Evolutionary conservation across 64 coral and sea anemone species (phyloP).

Genomic region (Porites australiensis): DNA sequence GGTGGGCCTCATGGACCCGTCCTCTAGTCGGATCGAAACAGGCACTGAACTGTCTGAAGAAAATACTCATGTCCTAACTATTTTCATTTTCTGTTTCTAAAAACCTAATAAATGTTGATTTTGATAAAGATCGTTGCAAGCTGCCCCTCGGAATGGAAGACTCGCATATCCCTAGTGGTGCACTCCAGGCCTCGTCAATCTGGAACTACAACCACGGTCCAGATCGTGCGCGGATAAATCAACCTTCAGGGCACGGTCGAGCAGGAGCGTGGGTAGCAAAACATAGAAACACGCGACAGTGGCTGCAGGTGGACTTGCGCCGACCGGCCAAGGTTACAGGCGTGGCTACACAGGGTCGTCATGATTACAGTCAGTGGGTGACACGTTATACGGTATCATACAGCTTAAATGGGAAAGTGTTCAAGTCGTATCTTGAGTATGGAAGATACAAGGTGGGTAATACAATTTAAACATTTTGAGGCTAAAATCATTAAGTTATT

Average conservation of each 20-base stretch:
- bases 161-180: conserved; percentile 46
- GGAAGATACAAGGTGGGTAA: conserved; percentile 21
- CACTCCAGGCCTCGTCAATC: conserved; percentile 61
- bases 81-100: not conserved
- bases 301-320: conserved; percentile 77
- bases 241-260: conserved; percentile 55
- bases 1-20: no score
- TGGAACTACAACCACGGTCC: conserved; percentile 75
- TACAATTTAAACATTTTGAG: not conserved
- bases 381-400: conserved; percentile 73
- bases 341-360: conserved; percentile 85
- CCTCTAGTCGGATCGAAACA: no score
- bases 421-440: conserved; percentile 43
- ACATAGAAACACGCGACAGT: conserved; percentile 65
- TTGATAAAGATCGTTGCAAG: conserved; percentile 46
- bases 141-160: conserved; percentile 87
- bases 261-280: conserved; percentile 75
- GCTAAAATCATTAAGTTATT: no score
- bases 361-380: conserved; percentile 86
- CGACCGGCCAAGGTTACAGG: conserved; percentile 73
- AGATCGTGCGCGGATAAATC: conserved; percentile 67
- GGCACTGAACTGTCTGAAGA: no score
- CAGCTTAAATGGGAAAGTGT: conserved; percentile 45
- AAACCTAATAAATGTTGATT: not conserved
- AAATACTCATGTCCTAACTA: not conserved